Conservation (phyloP, 1,140 invertebrate genomes). For the Gonatopus flavifemur region DNA sequence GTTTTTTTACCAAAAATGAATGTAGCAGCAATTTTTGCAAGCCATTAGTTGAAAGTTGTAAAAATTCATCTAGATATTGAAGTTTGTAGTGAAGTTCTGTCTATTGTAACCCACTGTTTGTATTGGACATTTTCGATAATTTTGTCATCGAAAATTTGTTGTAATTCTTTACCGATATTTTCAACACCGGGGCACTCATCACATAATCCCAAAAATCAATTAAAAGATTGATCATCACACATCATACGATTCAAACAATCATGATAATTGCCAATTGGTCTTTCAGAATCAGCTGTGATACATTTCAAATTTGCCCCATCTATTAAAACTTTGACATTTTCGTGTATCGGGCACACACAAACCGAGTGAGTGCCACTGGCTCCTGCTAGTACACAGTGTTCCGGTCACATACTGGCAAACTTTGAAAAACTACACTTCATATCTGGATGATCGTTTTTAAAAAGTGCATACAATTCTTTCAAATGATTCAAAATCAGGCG, state of each 20-base stretch:
- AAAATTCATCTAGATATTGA: conserved; percentile 1
- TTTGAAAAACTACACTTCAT: conserved; percentile 17
- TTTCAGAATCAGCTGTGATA: conserved; percentile 9
- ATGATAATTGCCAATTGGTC: conserved; percentile 8
- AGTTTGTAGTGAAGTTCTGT: conserved; percentile 2
- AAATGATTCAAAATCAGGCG: too few species aligned
- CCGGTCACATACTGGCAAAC: conserved; percentile 17
- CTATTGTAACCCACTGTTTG: background rate
- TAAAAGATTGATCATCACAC: conserved; percentile 8
- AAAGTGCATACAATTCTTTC: too few species aligned
- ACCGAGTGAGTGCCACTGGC: conserved; percentile 20
- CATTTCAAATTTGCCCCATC: conserved; percentile 9
- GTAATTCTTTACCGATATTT: background rate
- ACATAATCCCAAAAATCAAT: too few species aligned
- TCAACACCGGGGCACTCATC: too few species aligned
- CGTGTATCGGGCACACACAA: conserved; percentile 22
- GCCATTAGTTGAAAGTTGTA: background rate
- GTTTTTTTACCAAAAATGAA: conserved; percentile 23
- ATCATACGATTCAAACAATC: conserved; percentile 16
- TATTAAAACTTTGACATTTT: conserved; percentile 22
- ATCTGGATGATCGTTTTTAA: conserved; percentile 1
- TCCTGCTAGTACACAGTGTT: conserved; percentile 24
- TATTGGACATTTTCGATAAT: background rate
- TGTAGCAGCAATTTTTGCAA: conserved; percentile 6
- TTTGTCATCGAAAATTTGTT: background rate